Percentiles rank a stretch among this genome's conserved stretches.
Conservation (phyloP, 1,140 invertebrate genomes). For the Magallana gigas region DNA sequence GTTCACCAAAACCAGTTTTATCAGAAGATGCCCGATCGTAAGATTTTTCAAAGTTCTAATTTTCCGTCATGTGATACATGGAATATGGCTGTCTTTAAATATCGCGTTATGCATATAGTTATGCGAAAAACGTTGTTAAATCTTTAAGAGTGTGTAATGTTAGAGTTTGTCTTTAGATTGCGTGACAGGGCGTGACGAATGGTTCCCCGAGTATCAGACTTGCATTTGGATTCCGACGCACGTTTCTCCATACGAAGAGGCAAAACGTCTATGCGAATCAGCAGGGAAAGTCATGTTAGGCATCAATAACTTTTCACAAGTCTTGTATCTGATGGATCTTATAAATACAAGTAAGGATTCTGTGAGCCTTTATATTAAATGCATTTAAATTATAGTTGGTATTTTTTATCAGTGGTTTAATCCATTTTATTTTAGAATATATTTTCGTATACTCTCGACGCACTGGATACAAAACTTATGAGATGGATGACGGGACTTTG, state of each 20-base stretch:
- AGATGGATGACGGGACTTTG: not conserved
- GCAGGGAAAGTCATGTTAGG: not conserved
- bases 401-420: not conserved
- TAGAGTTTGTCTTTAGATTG: not conserved
- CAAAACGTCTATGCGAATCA: not conserved
- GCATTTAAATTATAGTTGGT: too few relatives aligned
- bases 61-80: not conserved
- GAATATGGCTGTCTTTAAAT: not conserved
- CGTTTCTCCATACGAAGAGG: not conserved
- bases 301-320: not conserved
- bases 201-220: not conserved
- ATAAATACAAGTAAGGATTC: too few relatives aligned
- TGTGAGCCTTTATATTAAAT: too few relatives aligned
- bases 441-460: not conserved
- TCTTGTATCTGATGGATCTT: not conserved
- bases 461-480: not conserved
- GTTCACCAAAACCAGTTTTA: not conserved
- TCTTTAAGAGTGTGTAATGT: not conserved
- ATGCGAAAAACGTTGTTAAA: not conserved
- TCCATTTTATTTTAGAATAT: not conserved
- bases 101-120: not conserved
- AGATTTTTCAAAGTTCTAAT: not conserved
- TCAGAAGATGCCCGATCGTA: not conserved
- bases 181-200: not conserved
- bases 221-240: not conserved